These are phyloP conservation scores for Iselma pallidipennis DNA, from an alignment of 2,888 invertebrate species.

Conservation along the genomic window DNA sequence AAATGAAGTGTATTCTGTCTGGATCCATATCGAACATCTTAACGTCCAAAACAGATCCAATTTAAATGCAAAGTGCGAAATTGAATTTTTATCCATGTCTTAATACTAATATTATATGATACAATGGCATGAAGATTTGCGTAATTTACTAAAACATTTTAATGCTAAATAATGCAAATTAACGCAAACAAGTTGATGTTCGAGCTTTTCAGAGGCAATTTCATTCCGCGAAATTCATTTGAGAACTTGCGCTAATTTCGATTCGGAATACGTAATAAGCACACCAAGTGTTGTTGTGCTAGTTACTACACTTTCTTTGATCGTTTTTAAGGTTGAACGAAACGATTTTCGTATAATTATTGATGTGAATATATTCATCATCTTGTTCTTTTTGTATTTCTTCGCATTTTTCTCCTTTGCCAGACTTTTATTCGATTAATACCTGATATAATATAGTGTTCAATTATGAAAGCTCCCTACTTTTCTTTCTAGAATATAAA, in stretches of 20 bases:
- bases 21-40: conserved; percentile 9
- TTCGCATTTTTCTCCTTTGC: background rate
- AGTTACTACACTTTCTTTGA: background rate
- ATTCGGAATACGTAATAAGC: conserved; percentile 23
- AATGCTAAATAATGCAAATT: conserved; percentile 43
- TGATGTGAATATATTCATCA: no score
- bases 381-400: background rate
- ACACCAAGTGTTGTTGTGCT: conserved; percentile 6
- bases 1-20: conserved; percentile 8
- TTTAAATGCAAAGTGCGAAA: conserved; percentile 26
- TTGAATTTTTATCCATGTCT: conserved; percentile 24
- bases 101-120: conserved; percentile 29
- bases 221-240: conserved; percentile 33
- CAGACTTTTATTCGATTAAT: no score
- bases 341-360: no score
- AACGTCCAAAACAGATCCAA: conserved; percentile 14
- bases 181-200: conserved; percentile 40
- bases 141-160: conserved; percentile 37
- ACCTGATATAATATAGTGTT: no score
- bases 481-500: background rate
- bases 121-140: conserved; percentile 35
- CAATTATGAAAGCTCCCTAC: background rate
- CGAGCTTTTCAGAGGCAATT: conserved; percentile 31
- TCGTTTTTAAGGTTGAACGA: background rate
- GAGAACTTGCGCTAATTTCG: conserved; percentile 25